Evolutionary conservation across 2,888 invertebrate species (phyloP), one percentile per base, ranked within the genome.

Genomic region (Horisme vitalbata): DNA sequence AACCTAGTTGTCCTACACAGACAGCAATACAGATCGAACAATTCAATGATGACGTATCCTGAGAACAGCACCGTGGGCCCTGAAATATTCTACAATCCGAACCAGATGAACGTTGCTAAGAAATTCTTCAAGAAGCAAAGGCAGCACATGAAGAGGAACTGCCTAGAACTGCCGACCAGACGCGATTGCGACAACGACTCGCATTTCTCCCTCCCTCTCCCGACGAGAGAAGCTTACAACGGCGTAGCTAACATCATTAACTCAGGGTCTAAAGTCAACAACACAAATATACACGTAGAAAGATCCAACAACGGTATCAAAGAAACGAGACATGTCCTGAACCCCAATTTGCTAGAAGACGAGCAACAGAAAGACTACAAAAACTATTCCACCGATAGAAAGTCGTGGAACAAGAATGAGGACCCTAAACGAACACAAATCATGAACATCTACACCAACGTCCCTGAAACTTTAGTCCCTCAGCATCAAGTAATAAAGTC

Each of bases 81-180:
- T 0, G 95, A 96, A 52, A 91, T 95, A 68, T 98, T 97, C 79
- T 97, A 97, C 73, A 97, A 98, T 79, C 96, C 97, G 0, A 95
- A 96, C 75, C 98, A 98, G 80, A 97, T 96, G 78, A 97, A 96
- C 23, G 96, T 97, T 0, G 98, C 98, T 0, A 93, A 96, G 55
- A 96, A 96, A 70, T 98, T 97, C 75, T 98, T 98, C 80, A 95
- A 95, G 63, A 96, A 95, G 61, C 96, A 96, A 70, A 91, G 94
- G 45, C 91, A 95, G 31, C 89, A 95, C 57, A 91, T 93, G 75
- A 94, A 94, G 65, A 92, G 94, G 45, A 94, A 93, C 63, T 95
- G 95, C 65, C 84, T 95, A 12, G 94, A 94, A 37, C 81, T 93
- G 9, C 91, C 94, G 0, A 89, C 93, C 21, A 84, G 92, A 46